Percentiles rank a stretch among this genome's conserved stretches.
Conservation (phyloP, 2,888 invertebrate genomes). For the Hedychridium roseum region DNA sequence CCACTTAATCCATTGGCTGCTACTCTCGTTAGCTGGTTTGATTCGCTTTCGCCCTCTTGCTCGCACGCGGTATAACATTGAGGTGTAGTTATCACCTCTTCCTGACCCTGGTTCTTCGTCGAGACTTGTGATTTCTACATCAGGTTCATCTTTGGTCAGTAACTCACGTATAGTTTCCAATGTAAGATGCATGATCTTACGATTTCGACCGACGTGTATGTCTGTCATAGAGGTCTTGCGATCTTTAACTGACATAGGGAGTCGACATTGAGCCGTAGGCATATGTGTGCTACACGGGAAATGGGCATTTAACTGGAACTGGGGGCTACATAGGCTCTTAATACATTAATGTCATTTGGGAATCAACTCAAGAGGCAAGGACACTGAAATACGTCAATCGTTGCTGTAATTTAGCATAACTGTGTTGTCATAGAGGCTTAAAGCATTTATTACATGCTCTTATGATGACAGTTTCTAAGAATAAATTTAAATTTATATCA, state of each 20-base stretch:
- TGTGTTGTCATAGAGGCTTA: neutral
- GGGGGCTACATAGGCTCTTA: slow-evolving; percentile 49
- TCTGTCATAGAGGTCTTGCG: slow-evolving; percentile 13
- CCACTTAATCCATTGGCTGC: slow-evolving; percentile 68
- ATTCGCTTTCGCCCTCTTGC: slow-evolving; percentile 67
- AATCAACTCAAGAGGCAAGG: slow-evolving; percentile 58
- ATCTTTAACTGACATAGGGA: slow-evolving; percentile 38
- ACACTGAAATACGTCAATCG: slow-evolving; percentile 58
- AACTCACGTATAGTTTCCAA: slow-evolving; percentile 54
- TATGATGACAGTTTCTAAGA: no score
- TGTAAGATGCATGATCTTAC: slow-evolving; percentile 28
- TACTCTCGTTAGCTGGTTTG: no score
- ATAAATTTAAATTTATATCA: no score
- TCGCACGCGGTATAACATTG: slow-evolving; percentile 74
- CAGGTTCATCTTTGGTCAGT: slow-evolving; percentile 49
- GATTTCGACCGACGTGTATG: slow-evolving; percentile 1
- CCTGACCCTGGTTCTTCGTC: slow-evolving; percentile 76
- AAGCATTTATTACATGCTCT: slow-evolving; percentile 2
- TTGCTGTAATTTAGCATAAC: slow-evolving; percentile 41
- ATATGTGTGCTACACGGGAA: slow-evolving; percentile 58
- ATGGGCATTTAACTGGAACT: slow-evolving; percentile 58
- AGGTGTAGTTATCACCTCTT: slow-evolving; percentile 79
- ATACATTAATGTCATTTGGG: slow-evolving; percentile 54
- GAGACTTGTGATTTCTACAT: slow-evolving; percentile 49
- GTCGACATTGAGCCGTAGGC: slow-evolving; percentile 41